phyloP scores from a whole-genome alignment of 2,888 invertebrate genomes.

The Ommatoiulus sabulosus region DNA sequence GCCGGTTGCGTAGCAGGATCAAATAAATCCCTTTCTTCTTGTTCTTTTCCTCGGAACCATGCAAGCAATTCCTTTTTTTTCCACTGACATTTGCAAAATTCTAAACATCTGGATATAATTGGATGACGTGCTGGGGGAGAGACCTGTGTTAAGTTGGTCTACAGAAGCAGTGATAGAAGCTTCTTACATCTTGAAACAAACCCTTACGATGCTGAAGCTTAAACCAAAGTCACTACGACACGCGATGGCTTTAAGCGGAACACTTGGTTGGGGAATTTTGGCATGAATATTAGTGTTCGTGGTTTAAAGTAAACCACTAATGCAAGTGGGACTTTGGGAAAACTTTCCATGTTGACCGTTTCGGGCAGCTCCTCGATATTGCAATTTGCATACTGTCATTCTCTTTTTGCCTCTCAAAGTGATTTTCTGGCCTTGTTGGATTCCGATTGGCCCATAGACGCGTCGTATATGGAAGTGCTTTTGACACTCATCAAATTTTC shows the following conservation, averaged over 20 bases:
- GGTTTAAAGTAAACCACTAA: background rate
- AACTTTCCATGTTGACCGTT: background rate
- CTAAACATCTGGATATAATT: conserved; percentile 19
- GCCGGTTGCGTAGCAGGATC: background rate
- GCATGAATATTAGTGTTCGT: background rate
- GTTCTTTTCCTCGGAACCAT: background rate
- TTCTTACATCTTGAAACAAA: background rate
- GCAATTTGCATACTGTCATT: background rate
- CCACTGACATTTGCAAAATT: background rate
- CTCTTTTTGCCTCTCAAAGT: background rate
- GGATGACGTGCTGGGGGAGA: background rate
- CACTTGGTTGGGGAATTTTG: background rate
- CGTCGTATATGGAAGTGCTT: background rate
- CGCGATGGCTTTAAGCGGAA: background rate
- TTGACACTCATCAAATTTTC: conserved; percentile 36
- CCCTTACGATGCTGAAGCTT: background rate
- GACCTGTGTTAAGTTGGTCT: background rate
- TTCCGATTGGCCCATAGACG: background rate
- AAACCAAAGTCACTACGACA: background rate
- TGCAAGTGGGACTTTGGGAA: conserved; percentile 25
- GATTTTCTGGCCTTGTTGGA: background rate
- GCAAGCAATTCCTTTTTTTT: background rate
- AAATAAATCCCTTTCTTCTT: background rate
- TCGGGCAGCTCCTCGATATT: background rate
- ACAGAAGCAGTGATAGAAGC: background rate